These are phyloP conservation scores for Dastarcus helophoroides DNA, from an alignment of 2,888 invertebrate genomes.

Conservation along the genomic window DNA sequence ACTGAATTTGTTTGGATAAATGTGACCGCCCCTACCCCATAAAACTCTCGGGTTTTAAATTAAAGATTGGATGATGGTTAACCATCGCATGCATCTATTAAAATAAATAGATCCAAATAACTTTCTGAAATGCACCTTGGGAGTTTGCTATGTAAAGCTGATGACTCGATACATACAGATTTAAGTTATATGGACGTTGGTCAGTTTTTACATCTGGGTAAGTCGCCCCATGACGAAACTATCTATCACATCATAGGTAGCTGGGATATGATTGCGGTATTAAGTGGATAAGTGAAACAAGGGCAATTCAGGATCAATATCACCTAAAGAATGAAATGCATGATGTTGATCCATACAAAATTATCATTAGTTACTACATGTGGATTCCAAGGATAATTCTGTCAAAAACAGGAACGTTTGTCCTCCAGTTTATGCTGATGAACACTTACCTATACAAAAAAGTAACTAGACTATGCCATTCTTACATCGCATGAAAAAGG, in stretches of 20 bases:
- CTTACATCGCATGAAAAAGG: conserved; percentile 39
- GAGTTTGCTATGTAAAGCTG: too few species aligned
- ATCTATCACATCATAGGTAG: conserved; percentile 1
- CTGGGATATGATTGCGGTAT: background rate
- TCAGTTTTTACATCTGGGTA: too few species aligned
- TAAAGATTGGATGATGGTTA: too few species aligned
- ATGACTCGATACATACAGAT: too few species aligned
- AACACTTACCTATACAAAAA: conserved; percentile 41
- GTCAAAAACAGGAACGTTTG: background rate
- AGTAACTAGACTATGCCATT: conserved; percentile 42
- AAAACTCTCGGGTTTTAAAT: too few species aligned
- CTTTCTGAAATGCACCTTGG: too few species aligned
- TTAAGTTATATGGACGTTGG: too few species aligned
- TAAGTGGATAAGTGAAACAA: background rate
- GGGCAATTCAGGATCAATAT: conserved; percentile 1
- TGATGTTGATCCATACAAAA: background rate
- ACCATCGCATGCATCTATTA: too few species aligned
- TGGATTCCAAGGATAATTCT: conserved; percentile 1
- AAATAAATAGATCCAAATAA: too few species aligned
- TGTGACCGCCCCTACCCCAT: too few species aligned
- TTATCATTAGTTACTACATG: conserved; percentile 2
- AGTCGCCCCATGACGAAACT: background rate
- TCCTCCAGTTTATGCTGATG: conserved; percentile 28
- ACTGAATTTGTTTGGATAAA: background rate
- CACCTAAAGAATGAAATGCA: background rate